Percentiles rank a stretch among this genome's conserved stretches.
phyloP scores from a whole-genome alignment of 2,797 vertebrate genomes.

The Aldrovandia affinis region DNA sequence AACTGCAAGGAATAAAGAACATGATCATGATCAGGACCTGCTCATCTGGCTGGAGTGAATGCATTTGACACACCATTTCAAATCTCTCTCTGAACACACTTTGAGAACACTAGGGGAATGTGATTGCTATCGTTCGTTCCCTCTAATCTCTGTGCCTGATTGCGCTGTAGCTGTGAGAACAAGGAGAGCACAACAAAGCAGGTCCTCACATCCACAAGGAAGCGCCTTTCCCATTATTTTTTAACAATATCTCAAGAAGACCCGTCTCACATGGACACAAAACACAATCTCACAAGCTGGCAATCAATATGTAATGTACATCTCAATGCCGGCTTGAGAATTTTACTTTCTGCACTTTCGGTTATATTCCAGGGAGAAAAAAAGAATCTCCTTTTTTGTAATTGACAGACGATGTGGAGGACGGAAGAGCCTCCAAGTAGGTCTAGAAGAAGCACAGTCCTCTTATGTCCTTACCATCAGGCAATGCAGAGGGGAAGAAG shows the following conservation, averaged over 20 bases:
- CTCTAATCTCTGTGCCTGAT: conserved; percentile 7
- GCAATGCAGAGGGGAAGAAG: background rate
- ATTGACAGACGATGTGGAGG: background rate
- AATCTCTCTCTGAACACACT: background rate
- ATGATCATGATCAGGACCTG: background rate
- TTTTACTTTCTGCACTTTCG: background rate
- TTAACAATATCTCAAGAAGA: too few relatives aligned
- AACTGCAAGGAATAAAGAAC: too few relatives aligned
- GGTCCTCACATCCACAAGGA: background rate
- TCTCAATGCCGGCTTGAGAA: background rate
- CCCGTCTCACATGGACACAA: background rate
- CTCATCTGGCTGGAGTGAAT: conserved; percentile 2
- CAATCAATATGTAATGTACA: background rate
- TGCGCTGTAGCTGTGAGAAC: background rate
- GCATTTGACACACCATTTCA: conserved; percentile 5
- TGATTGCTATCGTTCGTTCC: background rate
- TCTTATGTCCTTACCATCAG: too few relatives aligned
- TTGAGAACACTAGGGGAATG: background rate
- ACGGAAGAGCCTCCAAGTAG: too few relatives aligned
- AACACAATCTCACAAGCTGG: background rate
- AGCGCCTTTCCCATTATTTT: background rate
- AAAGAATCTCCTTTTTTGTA: background rate
- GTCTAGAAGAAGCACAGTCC: too few relatives aligned
- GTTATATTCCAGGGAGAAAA: background rate
- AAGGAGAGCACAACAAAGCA: background rate